phyloP scores from a whole-genome alignment of 1,140 invertebrate genomes.

The Drosophila serrata region DNA sequence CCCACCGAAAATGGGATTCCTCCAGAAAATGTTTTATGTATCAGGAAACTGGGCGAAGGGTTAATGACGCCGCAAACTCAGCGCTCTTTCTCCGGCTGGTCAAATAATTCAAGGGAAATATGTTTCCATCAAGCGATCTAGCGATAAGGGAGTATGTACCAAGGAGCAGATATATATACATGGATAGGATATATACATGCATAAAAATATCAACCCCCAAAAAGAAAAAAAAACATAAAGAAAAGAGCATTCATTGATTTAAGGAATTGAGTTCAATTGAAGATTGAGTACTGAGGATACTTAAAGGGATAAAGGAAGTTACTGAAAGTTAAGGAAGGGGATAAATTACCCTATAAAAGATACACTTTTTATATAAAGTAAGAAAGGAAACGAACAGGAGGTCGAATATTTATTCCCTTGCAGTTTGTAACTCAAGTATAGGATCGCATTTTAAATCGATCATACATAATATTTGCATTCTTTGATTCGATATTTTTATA shows the following conservation, averaged over 20 bases:
- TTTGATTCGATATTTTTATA: too few species aligned
- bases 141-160: slow-evolving; percentile 14
- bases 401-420: too few species aligned
- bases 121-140: slow-evolving; percentile 11
- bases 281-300: neutral
- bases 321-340: neutral
- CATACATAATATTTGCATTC: too few species aligned
- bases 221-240: neutral
- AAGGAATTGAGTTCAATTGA: slow-evolving; percentile 17
- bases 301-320: neutral
- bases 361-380: too few species aligned
- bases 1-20: slow-evolving; percentile 60
- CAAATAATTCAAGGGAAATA: slow-evolving; percentile 41
- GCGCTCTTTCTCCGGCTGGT: slow-evolving; percentile 9
- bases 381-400: too few species aligned
- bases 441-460: too few species aligned
- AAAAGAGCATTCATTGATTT: slow-evolving; percentile 9
- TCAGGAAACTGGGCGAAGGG: slow-evolving; percentile 59
- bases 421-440: too few species aligned
- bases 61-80: slow-evolving; percentile 54
- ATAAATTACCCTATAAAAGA: neutral
- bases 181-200: too few species aligned
- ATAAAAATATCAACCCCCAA: neutral
- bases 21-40: slow-evolving; percentile 65
- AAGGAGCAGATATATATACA: neutral